phyloP scores from a whole-genome alignment of 2,113 vertebrate genomes.

The Sciurus niger region DNA sequence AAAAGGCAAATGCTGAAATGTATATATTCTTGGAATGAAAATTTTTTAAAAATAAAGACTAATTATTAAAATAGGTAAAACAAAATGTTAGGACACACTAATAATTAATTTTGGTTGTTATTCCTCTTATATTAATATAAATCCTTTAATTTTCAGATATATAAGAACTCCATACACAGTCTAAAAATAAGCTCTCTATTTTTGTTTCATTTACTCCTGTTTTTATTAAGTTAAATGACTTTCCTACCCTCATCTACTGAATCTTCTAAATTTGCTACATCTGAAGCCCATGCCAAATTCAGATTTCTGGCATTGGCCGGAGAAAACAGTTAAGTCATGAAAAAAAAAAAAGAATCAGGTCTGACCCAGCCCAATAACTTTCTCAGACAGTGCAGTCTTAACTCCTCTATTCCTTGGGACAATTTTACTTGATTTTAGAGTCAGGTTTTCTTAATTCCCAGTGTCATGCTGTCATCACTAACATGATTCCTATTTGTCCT shows the following conservation, averaged over 20 bases:
- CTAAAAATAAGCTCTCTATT: not conserved
- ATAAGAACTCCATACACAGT: not conserved
- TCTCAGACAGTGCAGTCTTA: slow-evolving; percentile 44
- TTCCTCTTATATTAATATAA: not conserved
- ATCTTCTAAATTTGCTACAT: slow-evolving; percentile 53
- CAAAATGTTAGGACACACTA: not conserved
- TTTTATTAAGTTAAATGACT: slow-evolving; percentile 60
- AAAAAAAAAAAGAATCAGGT: slow-evolving; percentile 31
- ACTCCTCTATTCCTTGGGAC: not conserved
- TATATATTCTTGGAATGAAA: slow-evolving; percentile 12
- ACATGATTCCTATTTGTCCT: slow-evolving; percentile 61
- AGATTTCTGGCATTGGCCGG: not conserved
- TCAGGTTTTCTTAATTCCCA: slow-evolving; percentile 69
- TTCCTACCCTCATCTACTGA: slow-evolving; percentile 2
- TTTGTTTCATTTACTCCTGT: slow-evolving; percentile 3
- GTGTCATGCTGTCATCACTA: slow-evolving; percentile 61
- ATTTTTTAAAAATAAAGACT: not conserved
- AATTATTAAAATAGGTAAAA: slow-evolving; percentile 24
- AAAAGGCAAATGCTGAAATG: not conserved
- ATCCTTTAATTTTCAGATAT: slow-evolving; percentile 44
- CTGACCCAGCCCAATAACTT: not conserved
- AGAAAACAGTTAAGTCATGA: not conserved
- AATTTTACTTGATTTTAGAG: slow-evolving; percentile 69
- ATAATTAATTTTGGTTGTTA: not conserved
- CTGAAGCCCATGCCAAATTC: slow-evolving; percentile 48